Percentiles rank a stretch among this genome's conserved stretches.
These are phyloP conservation scores for Drosophila melanosoma DNA, from an alignment of 2,888 invertebrate species.

Conservation along the genomic window DNA sequence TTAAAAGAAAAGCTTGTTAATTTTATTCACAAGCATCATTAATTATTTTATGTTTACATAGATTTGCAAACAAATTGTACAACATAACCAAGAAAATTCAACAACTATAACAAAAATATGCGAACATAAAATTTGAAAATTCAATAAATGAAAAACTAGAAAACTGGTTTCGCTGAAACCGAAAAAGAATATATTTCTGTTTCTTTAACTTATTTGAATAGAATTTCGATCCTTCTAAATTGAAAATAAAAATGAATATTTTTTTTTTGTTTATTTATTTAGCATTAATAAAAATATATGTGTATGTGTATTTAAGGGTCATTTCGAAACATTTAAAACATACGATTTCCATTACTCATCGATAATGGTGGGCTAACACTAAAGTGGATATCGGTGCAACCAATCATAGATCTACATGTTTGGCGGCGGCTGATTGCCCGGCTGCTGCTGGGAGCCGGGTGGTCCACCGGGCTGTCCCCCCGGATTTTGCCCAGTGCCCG, in stretches of 20 bases:
- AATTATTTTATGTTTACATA: constrained; percentile 53
- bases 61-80: constrained; percentile 63
- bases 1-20: constrained; percentile 40
- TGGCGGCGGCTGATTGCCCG: constrained; percentile 75
- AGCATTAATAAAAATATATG: constrained; percentile 71
- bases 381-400: constrained; percentile 1
- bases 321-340: constrained; percentile 55
- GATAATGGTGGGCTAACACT: constrained; percentile 18
- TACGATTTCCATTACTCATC: constrained; percentile 35
- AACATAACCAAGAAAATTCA: constrained; percentile 47
- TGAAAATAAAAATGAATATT: background rate
- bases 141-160: constrained; percentile 59
- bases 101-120: constrained; percentile 23
- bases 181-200: background rate
- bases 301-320: constrained; percentile 53
- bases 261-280: constrained; percentile 54
- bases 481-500: constrained; percentile 25
- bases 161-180: constrained; percentile 20
- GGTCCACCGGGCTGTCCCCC: constrained; percentile 44
- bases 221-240: background rate
- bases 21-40: constrained; percentile 41
- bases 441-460: constrained; percentile 46
- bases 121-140: constrained; percentile 50
- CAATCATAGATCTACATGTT: constrained; percentile 47
- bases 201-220: background rate